Conservation (phyloP, 2,113 vertebrate species). For the Trochalopteron elliotii region DNA sequence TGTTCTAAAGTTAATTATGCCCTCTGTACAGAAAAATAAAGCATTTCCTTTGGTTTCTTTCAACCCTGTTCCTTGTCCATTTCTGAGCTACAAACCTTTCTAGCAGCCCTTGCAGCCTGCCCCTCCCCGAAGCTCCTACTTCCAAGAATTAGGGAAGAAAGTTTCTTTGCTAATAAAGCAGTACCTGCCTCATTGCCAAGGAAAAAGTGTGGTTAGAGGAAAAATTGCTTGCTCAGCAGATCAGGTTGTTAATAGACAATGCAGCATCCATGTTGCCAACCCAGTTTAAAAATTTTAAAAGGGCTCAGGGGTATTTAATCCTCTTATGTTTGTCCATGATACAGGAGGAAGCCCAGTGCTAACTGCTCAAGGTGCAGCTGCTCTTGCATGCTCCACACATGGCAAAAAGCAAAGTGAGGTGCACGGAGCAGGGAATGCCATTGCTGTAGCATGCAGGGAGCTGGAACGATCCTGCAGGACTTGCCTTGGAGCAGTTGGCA, state of each 20-base stretch:
- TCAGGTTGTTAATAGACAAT: background rate
- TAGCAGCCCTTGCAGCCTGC: background rate
- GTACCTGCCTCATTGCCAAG: background rate
- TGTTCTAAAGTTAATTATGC: background rate
- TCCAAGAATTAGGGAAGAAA: conserved; percentile 48
- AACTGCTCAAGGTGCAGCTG: background rate
- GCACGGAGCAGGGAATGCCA: background rate
- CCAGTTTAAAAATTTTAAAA: background rate
- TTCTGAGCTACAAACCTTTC: background rate
- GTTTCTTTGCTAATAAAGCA: conserved; percentile 23
- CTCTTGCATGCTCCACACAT: background rate
- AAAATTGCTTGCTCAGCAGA: conserved; percentile 45
- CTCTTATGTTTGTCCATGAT: background rate
- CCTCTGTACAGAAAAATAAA: background rate
- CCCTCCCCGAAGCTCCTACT: conserved; percentile 29
- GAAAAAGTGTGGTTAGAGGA: background rate
- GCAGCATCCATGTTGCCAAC: background rate
- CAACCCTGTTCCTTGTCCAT: background rate
- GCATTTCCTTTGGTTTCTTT: conserved; percentile 15
- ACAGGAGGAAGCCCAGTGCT: background rate
- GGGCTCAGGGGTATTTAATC: background rate
- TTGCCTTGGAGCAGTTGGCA: conserved; percentile 47
- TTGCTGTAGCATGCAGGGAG: background rate
- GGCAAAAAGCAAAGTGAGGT: background rate
- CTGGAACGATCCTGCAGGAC: conserved; percentile 19